Base-by-base conservation (phyloP, 2,888 invertebrate genomes). In the Carcina quercana region DNA sequence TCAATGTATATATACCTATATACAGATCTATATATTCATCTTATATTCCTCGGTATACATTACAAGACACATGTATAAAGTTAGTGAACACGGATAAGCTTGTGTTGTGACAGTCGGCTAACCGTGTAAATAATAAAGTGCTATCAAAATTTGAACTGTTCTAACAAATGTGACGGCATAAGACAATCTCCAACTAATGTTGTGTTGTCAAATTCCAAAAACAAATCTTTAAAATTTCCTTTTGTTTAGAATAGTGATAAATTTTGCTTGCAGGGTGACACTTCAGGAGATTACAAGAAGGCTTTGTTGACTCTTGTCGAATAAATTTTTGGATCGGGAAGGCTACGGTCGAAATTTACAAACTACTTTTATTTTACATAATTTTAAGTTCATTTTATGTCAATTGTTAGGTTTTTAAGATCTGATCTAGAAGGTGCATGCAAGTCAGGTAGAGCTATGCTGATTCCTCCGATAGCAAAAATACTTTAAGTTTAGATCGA, bases 241-340 rank as follows among this genome's bases (percentile, higher is more conserved):
- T n/a, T n/a, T n/a, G 59, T 54, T 59, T 59, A 73, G 72, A 66
- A 61, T 59, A 55, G 59, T 61, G 39, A 46, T 51, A 59, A 64
- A 50, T 80, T 82, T 78, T 79, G 71, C 69, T 90, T 92, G 66
- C 90, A 95, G 94, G 94, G 90, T 63, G 96, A 96, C 86, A 95
- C 95, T 48, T 94, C 94, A 63, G 96, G 96, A 59, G 94, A 96
- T 87, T 96, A 96, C 89, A 95, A 91, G 87, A 92, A 91, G 86
- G 90, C 94, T 64, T 89, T 96, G 68, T 88, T 96, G 79, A 91
- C 94, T 60, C 86, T 96, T 74, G 88, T 94, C 80, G 91, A 89
- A 70, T 89, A 89, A 62, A 59, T 64, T 49, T 42, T 38, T 40
- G 38, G 45, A 51, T 47, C 59, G 43, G 44, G 59, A 55, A 46